phyloP scores from a whole-genome alignment of 2,888 invertebrate species.

The Anagyrus pseudococci region DNA sequence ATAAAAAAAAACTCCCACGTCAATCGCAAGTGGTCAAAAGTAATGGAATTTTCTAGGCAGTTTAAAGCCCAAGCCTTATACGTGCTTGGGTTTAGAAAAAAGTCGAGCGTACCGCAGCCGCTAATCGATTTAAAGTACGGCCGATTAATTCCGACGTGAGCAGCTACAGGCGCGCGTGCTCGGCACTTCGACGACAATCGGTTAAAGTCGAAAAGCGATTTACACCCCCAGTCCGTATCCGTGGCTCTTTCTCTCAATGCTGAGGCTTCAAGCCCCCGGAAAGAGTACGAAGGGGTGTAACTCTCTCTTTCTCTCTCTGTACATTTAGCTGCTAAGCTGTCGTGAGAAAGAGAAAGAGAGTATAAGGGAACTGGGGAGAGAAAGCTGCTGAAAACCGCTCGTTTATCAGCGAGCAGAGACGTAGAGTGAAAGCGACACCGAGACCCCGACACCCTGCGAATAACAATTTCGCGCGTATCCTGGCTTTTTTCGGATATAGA shows the following conservation, averaged over 20 bases:
- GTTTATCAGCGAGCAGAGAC: slow-evolving; percentile 61
- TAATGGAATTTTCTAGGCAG: too few species aligned
- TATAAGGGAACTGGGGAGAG: too few species aligned
- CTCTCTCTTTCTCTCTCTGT: too few species aligned
- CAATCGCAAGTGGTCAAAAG: too few species aligned
- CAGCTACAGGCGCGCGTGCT: too few species aligned
- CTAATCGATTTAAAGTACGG: slow-evolving; percentile 38
- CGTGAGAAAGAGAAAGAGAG: too few species aligned
- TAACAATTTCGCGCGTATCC: slow-evolving; percentile 53
- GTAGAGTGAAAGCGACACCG: slow-evolving; percentile 60
- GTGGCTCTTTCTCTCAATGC: slow-evolving; percentile 4
- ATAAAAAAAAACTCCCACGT: too few species aligned
- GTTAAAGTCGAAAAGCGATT: slow-evolving; percentile 53
- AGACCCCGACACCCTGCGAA: slow-evolving; percentile 56
- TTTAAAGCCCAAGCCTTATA: slow-evolving; percentile 1
- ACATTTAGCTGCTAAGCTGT: too few species aligned
- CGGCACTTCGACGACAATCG: slow-evolving; percentile 49
- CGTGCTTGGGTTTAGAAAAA: slow-evolving; percentile 28
- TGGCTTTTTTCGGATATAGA: slow-evolving; percentile 7
- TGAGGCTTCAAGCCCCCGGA: too few species aligned
- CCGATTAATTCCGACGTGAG: slow-evolving; percentile 50
- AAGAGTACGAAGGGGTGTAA: too few species aligned
- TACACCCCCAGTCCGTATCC: slow-evolving; percentile 41
- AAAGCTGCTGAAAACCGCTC: slow-evolving; percentile 53
- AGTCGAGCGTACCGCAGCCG: not conserved